Evolutionary conservation across 2,113 vertebrate species (phyloP), one percentile per base, ranked within the genome.

Genomic region (Herpetotheres cachinnans): DNA sequence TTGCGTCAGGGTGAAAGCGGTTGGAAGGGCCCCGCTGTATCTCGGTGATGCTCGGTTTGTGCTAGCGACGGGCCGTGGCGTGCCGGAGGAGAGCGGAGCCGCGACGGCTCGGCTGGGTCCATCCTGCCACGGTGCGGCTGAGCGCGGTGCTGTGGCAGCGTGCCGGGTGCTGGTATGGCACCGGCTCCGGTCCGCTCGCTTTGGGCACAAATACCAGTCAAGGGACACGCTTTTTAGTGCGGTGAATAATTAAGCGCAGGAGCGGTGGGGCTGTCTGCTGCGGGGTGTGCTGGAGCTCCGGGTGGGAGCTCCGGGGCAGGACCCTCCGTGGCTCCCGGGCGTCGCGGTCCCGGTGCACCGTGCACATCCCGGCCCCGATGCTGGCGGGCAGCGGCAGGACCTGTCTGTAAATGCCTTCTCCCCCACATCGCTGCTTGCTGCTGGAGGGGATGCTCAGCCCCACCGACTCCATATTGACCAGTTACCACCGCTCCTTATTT

Each of bases 291-390:
- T 21, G 85, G 46, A 9, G 15, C 49, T 18, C 24, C 2, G 73
- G 63, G 6, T 7, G 49, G 40, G 29, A 55, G n/a, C n/a, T 0
- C 2, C 2, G 44, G 72, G 62, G 36, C 72, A 59, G 77, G 62
- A 38, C 16, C 38, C 26, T n/a, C 46, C 40, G 0, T 1, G 8
- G 65, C 54, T 59, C n/a, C 65, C 2, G 5, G 29, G 40, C 26
- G 1, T 55, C 3, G 0, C 0, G 2, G 42, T 71, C 56, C 40
- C 0, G 0, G 5, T 0, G 71, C 66, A 5, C 55, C 1, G 3
- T 4, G 61, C 56, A 2, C 4, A 2, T 58, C 72, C 47, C 7
- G 0, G 18, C 65, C 27, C 1, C 6, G 74, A 7, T 67, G 58
- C 52, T 7, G 59, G 71, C 10, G 52, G 54, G 65, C 0, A 1